These are phyloP conservation scores for Vicugna pacos DNA, from an alignment of 2,113 vertebrate species.

Conservation along the genomic window DNA sequence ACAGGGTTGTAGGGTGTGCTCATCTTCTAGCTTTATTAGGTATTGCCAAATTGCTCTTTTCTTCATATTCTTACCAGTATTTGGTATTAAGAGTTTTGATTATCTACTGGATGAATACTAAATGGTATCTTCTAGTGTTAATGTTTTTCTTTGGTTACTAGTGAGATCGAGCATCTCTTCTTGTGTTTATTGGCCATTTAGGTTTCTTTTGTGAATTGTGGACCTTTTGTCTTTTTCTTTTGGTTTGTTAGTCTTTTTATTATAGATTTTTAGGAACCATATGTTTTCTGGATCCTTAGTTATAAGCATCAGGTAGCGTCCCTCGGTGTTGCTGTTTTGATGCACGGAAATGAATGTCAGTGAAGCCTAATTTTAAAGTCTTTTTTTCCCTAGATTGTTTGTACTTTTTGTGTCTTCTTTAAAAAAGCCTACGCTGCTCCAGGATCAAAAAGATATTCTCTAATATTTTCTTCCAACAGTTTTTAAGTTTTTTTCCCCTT, in stretches of 20 bases:
- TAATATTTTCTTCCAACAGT: not conserved
- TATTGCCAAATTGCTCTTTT: not conserved
- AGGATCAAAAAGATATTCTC: not conserved
- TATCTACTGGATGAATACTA: not conserved
- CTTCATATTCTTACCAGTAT: not conserved
- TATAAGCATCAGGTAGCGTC: not conserved
- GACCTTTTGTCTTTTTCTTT: constrained; percentile 7
- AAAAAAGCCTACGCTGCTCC: not conserved
- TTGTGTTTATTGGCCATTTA: not conserved
- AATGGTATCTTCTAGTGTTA: not conserved
- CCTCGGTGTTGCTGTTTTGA: not conserved
- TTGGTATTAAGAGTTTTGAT: not conserved
- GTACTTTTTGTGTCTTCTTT: not conserved
- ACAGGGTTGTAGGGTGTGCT: not conserved
- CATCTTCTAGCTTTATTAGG: not conserved
- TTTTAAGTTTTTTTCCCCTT: not conserved
- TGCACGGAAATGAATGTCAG: not conserved
- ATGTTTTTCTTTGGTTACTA: not conserved
- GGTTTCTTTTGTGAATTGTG: not conserved
- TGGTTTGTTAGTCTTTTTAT: not conserved
- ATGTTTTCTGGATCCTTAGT: not conserved
- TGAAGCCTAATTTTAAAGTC: not conserved
- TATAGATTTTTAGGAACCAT: not conserved
- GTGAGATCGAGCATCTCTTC: not conserved
- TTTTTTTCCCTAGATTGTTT: not conserved